A percentile compares a stretch with the other conserved stretches of the same genome.
phyloP scores from a whole-genome alignment of 2,113 vertebrate genomes.

The Thamnophis sirtalis region DNA sequence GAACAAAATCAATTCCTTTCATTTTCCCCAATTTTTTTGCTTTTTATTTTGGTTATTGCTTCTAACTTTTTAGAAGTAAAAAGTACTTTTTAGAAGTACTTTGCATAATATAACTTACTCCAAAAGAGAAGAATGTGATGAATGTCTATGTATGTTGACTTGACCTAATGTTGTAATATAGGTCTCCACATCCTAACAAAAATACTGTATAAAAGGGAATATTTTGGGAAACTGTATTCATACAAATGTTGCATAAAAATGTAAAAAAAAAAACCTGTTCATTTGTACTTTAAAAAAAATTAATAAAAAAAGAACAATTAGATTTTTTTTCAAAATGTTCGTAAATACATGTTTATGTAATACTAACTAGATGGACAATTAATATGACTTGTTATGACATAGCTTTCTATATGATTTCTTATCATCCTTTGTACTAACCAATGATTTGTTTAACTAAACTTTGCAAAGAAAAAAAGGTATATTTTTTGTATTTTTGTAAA shows the following conservation, averaged over 20 bases:
- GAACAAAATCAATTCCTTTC: background rate
- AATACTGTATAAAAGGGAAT: background rate
- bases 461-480: background rate
- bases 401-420: background rate
- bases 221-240: background rate
- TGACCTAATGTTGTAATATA: background rate
- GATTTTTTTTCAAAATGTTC: background rate
- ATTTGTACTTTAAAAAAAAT: background rate
- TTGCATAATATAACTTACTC: background rate
- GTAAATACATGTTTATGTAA: background rate
- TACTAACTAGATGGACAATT: background rate
- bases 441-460: background rate
- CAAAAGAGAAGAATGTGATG: background rate
- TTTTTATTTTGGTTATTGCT: background rate
- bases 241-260: background rate
- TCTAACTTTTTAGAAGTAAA: background rate
- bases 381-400: background rate
- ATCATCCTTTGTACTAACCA: background rate
- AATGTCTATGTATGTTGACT: background rate
- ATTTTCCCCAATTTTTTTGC: background rate
- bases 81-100: too few relatives aligned
- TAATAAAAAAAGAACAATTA: background rate
- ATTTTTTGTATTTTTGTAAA: too few relatives aligned
- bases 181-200: background rate
- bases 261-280: background rate